A percentile compares a stretch with the other conserved stretches of the same genome.
phyloP scores from a whole-genome alignment of 1,140 invertebrate species.

The Caenorhabditis briggsae region DNA sequence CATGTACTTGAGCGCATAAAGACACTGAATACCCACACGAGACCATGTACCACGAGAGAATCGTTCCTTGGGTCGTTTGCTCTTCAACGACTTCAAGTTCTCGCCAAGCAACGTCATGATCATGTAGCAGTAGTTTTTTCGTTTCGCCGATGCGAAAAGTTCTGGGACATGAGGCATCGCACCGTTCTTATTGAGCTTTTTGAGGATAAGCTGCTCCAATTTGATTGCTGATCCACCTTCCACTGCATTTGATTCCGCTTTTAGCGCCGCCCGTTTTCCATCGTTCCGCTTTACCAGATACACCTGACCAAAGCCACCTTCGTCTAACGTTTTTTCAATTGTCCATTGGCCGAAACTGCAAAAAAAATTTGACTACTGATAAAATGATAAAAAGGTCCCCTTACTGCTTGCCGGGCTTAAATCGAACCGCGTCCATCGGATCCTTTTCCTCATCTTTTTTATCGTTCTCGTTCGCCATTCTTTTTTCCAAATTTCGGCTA shows the following conservation, averaged over 20 bases:
- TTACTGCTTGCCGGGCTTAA: neutral
- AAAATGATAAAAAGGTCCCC: neutral
- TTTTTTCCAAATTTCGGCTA: constrained; percentile 25
- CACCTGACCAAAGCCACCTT: constrained; percentile 65
- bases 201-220: constrained; percentile 58
- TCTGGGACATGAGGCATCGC: constrained; percentile 57
- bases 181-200: constrained; percentile 57
- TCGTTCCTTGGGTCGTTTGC: neutral
- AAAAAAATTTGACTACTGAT: neutral
- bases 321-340: constrained; percentile 61
- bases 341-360: constrained; percentile 58
- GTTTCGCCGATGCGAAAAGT: constrained; percentile 59
- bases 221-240: constrained; percentile 68
- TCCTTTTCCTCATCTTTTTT: constrained; percentile 20
- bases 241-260: constrained; percentile 65
- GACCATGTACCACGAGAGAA: constrained; percentile 58
- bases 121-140: constrained; percentile 66
- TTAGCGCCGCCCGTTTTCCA: constrained; percentile 55
- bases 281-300: constrained; percentile 60
- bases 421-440: constrained; percentile 11
- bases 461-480: constrained; percentile 33
- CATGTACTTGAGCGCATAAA: constrained; percentile 63
- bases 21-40: constrained; percentile 65
- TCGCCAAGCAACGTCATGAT: constrained; percentile 65
- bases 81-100: constrained; percentile 58